Conservation (phyloP, 2,797 vertebrate species). For the Cebuella pygmaea region DNA sequence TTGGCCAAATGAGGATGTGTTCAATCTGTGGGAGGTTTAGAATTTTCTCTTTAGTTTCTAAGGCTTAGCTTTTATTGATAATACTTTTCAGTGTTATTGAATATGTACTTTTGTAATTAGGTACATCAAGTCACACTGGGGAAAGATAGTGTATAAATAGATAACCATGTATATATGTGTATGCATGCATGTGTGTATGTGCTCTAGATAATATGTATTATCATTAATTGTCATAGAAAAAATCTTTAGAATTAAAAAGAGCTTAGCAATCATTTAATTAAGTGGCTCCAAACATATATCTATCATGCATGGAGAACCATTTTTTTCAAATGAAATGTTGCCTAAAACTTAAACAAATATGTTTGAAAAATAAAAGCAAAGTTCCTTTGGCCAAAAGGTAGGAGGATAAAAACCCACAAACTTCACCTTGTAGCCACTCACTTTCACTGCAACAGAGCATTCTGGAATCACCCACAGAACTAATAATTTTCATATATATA, state of each 20-base stretch:
- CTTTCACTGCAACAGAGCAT: background rate
- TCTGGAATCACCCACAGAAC: background rate
- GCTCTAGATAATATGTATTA: background rate
- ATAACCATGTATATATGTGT: background rate
- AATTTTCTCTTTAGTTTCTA: background rate
- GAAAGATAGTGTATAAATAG: background rate
- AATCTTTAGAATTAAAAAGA: background rate
- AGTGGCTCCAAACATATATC: background rate
- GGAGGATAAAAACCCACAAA: background rate
- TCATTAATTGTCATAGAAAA: background rate
- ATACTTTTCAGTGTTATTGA: background rate
- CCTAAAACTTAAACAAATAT: background rate
- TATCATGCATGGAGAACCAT: background rate
- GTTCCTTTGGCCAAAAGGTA: background rate
- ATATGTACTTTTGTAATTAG: background rate
- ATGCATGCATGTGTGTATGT: background rate
- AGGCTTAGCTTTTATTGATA: background rate
- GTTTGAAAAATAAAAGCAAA: background rate
- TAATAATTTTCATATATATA: no score
- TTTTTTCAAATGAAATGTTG: slow-evolving; percentile 20
- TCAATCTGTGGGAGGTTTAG: background rate
- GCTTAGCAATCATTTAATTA: background rate
- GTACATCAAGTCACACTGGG: background rate
- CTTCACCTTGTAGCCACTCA: background rate
- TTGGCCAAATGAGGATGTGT: background rate